Conservation (phyloP, 30 jellyfish, hydroid and myxozoan genomes). For the Nemopilema nomurai region DNA sequence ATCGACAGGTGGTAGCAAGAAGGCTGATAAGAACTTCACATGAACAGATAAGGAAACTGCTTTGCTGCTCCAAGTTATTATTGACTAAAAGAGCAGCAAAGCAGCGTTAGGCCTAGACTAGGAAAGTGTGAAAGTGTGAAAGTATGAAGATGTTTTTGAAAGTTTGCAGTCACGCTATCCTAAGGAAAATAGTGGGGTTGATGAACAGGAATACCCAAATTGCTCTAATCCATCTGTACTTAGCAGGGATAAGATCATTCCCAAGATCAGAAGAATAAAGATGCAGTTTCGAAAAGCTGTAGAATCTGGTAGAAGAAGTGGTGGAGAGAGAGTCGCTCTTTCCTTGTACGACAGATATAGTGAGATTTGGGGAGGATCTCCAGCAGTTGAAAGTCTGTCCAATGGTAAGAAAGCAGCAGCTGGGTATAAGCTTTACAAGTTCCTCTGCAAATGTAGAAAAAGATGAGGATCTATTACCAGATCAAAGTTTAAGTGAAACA, state of each 20-base stretch:
- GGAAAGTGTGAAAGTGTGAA: slow-evolving; percentile 23
- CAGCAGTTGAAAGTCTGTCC: slow-evolving; percentile 23
- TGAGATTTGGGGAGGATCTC: too few species aligned
- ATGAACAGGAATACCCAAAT: too few species aligned
- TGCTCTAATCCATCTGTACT: too few species aligned
- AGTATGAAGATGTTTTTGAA: slow-evolving; percentile 25
- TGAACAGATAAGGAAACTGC: too few species aligned
- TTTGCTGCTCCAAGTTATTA: too few species aligned
- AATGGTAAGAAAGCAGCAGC: slow-evolving; percentile 11
- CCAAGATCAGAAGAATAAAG: slow-evolving; percentile 49
- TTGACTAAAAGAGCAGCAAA: slow-evolving; percentile 34
- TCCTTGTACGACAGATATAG: slow-evolving; percentile 44
- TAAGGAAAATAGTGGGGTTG: background rate
- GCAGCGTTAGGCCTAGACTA: slow-evolving; percentile 29
- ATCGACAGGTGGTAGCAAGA: too few species aligned
- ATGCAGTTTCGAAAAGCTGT: slow-evolving; percentile 29
- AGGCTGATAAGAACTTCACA: too few species aligned
- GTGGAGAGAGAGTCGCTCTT: slow-evolving; percentile 49
- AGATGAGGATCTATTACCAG: too few species aligned
- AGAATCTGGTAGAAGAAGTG: slow-evolving; percentile 40
- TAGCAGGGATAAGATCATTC: slow-evolving; percentile 4
- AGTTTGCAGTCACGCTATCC: slow-evolving; percentile 5
- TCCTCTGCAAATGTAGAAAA: slow-evolving; percentile 1
- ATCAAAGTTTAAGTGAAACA: background rate
- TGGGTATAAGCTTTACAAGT: background rate